Percentiles rank a stretch among this genome's conserved stretches.
phyloP scores from a whole-genome alignment of 2,888 invertebrate genomes.

The Oscheius sp. region DNA sequence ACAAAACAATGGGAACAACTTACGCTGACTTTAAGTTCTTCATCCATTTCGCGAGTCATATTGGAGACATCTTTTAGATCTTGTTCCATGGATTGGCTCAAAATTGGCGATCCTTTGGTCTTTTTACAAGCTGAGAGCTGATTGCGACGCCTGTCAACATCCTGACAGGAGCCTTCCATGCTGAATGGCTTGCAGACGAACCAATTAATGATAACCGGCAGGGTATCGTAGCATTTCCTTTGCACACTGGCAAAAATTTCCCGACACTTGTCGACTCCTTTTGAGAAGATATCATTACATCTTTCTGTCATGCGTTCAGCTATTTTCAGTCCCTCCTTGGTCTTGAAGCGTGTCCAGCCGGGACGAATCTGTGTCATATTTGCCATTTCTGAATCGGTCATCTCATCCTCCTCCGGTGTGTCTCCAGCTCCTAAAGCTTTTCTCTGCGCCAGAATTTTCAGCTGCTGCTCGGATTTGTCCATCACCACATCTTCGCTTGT shows the following conservation, averaged over 20 bases:
- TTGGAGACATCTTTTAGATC: slow-evolving; percentile 45
- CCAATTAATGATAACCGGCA: slow-evolving; percentile 35
- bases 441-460: slow-evolving; percentile 18
- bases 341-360: slow-evolving; percentile 28
- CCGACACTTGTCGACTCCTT: slow-evolving; percentile 55
- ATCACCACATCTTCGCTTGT: slow-evolving; percentile 26
- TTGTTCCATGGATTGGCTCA: slow-evolving; percentile 39
- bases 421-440: slow-evolving; percentile 15
- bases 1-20: no score
- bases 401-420: neutral
- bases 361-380: slow-evolving; percentile 14
- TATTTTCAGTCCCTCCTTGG: slow-evolving; percentile 40
- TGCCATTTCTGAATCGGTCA: slow-evolving; percentile 28
- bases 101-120: slow-evolving; percentile 29
- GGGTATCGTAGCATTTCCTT: slow-evolving; percentile 36
- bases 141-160: slow-evolving; percentile 35
- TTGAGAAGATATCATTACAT: slow-evolving; percentile 59
- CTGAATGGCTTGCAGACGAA: slow-evolving; percentile 47
- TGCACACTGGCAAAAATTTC: slow-evolving; percentile 33
- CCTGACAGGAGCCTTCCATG: slow-evolving; percentile 47
- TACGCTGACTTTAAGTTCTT: slow-evolving; percentile 57
- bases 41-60: slow-evolving; percentile 51
- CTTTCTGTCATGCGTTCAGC: slow-evolving; percentile 48
- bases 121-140: slow-evolving; percentile 34
- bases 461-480: slow-evolving; percentile 22